Evolutionary conservation across 2,797 vertebrate genomes (phyloP).

Genomic region (Semaprochilodus insignis): DNA sequence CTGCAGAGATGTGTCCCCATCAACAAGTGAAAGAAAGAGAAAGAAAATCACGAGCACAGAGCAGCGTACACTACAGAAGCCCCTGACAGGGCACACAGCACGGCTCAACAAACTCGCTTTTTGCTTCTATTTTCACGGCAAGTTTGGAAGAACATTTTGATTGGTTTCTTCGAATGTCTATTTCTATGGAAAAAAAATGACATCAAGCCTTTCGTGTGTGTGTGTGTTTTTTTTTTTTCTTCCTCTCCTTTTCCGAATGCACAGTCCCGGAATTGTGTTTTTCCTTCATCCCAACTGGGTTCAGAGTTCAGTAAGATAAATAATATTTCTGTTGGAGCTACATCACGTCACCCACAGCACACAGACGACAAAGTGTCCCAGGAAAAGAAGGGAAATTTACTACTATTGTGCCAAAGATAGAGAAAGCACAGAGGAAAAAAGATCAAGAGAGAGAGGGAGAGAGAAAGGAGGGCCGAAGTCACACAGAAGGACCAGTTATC

Average conservation of each 20-base stretch:
- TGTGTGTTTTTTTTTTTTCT: conserved; percentile 66
- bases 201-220: conserved; percentile 68
- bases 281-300: conserved; percentile 56
- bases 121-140: conserved; percentile 66
- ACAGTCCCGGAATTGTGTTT: conserved; percentile 66
- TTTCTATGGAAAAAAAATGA: conserved; percentile 73
- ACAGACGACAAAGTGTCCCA: conserved; percentile 72
- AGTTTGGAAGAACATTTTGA: conserved; percentile 75
- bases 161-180: conserved; percentile 68
- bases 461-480: conserved; percentile 24
- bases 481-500: conserved; percentile 39
- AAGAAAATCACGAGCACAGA: conserved; percentile 43
- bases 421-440: conserved; percentile 57
- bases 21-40: conserved; percentile 25
- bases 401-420: conserved; percentile 75
- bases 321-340: conserved; percentile 72
- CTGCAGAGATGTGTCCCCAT: conserved; percentile 46
- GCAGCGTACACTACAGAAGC: conserved; percentile 45
- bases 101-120: conserved; percentile 57
- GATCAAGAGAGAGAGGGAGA: neutral
- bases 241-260: conserved; percentile 64
- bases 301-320: conserved; percentile 42
- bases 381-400: conserved; percentile 61
- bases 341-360: conserved; percentile 83
- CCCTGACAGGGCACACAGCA: conserved; percentile 54